Evolutionary conservation across 2,113 vertebrate genomes (phyloP).

Genomic region (Clinocottus analis): DNA sequence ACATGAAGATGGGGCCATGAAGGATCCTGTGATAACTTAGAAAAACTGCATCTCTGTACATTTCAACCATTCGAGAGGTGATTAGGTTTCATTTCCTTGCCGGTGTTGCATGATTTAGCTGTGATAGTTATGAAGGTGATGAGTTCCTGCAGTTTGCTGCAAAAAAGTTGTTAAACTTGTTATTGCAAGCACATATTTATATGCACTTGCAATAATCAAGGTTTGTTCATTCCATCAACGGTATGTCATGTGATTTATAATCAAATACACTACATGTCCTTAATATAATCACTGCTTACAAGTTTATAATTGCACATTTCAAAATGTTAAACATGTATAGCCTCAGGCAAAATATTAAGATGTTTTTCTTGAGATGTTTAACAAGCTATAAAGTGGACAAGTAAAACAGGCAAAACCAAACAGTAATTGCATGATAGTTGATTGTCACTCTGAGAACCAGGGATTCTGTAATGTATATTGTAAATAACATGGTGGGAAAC

Average conservation of each 20-base stretch:
- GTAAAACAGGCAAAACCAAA: neutral
- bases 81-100: constrained; percentile 18
- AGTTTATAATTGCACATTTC: neutral
- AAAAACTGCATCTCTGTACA: constrained; percentile 50
- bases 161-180: neutral
- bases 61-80: constrained; percentile 72
- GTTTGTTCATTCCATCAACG: neutral
- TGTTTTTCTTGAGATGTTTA: no score
- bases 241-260: neutral
- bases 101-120: constrained; percentile 10
- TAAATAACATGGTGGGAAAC: neutral
- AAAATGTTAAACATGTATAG: neutral
- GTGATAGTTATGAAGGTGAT: neutral
- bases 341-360: neutral
- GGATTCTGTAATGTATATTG: neutral
- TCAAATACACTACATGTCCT: neutral
- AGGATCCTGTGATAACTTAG: constrained; percentile 76
- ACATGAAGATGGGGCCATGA: constrained; percentile 74
- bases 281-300: neutral
- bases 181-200: constrained; percentile 1
- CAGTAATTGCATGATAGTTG: neutral
- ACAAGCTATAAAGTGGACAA: no score
- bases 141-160: neutral
- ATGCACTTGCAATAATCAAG: neutral
- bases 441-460: neutral